Evolutionary conservation across 2,797 vertebrate species (phyloP), one percentile per base, ranked within the genome.

Genomic region (Stomatorhinus walkeri): DNA sequence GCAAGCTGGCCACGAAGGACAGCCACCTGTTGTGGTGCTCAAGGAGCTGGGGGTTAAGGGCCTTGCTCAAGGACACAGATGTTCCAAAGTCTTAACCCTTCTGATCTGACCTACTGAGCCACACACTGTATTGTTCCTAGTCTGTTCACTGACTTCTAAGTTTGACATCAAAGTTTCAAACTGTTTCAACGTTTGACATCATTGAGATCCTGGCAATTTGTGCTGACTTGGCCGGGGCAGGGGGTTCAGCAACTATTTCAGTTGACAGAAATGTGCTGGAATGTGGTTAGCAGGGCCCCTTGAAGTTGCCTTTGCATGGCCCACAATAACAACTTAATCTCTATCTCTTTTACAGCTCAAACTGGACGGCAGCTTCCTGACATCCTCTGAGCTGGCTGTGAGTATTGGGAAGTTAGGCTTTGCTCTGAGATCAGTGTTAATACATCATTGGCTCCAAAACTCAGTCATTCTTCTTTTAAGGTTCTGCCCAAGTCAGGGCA

Each of bases 311-410:
- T 72, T 2, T 16, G 10, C 64, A 72, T 16, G 24, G 28, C 64
- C 28, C 64, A 72, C 14, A 32, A 40, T 16, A 36, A 36, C 3
- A 32, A 7, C 32, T 24, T 16, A 28, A 52, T 36, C 51, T 54
- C 59, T 72, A n/a, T 89, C 86, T 79, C 83, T 90, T 91, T 92
- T 91, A 88, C 94, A 99, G 98, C 94, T 99, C 88, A 94, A 95
- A 88, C 96, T 99, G 85, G 96, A 99, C 85, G 97, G 97, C 3
- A 89, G 92, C 54, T 89, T 88, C 1, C 93, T 99, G 87, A 96
- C 96, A 24, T 94, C 94, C 7, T 95, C 94, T 0, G 97, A 99
- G 92, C 90, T 97, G 79, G 94, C 95, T 90, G 98, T 99, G 90
- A 95, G 97, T 95, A 0, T 43, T 79, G 28, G 49, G 68, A 9